Evolutionary conservation across 37 sponge, comb jelly and placozoan species (phyloP), one percentile per base, ranked within the genome.

Genomic region (Beroe ovata): DNA sequence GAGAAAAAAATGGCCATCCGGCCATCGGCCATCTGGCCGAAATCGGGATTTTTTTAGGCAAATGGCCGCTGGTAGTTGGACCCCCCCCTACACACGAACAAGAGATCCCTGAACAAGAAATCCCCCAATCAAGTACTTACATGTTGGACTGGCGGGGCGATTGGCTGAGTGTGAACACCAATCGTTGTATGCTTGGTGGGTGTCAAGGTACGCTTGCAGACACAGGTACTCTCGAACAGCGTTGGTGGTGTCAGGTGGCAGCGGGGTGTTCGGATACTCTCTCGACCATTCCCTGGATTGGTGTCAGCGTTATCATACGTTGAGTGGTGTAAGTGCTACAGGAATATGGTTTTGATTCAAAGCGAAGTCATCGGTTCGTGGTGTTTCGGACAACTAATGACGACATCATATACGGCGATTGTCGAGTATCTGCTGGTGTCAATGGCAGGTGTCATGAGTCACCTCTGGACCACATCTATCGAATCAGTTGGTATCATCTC

Each of bases 121-220:
- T n/a, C n/a, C n/a, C n/a, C n/a, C n/a, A n/a, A n/a, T n/a, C n/a
- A n/a, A n/a, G n/a, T 6, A 77, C 84, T 77, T 3, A 77, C 84
- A 77, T 23, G 41, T 2, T 25, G 84, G 84, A 40, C 14, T 77
- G 38, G 84, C 18, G 1, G 84, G 84, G 39, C 84, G 21, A 54
- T 77, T 77, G 41, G 84, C 84, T 19, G 47, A 41, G 84, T 77
- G 84, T n/a, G 84, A 39, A 40, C 84, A 41, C 84, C 84, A 77
- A 20, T 77, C 84, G n/a, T 36, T 77, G 84, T 77, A 77, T 2
- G 84, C 84, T 19, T 77, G 84, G 23, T 77, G 84, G 21, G 84
- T 77, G 33, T 77, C 97, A 54, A 95, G 84, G 64, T 96, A 96
- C n/a, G 95, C 93, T 38, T 93, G 69, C n/a, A 96, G 89, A 60